These are phyloP conservation scores for Dilophus febrilis DNA, from an alignment of 2,888 invertebrate genomes.

Conservation along the genomic window DNA sequence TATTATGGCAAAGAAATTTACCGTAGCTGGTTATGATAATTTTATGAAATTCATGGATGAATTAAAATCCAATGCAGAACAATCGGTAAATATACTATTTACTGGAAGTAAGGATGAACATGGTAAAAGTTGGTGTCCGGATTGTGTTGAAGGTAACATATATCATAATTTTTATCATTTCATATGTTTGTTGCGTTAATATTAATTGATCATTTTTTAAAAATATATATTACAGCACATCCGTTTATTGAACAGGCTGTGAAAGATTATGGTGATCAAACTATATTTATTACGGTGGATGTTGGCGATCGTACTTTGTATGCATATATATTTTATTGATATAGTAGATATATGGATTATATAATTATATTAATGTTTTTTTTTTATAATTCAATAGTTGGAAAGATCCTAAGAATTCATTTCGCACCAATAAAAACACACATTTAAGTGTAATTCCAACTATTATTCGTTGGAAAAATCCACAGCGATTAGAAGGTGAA, in stretches of 20 bases:
- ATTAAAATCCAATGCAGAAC: constrained; percentile 4
- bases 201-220: background rate
- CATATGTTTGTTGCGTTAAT: no score
- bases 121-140: constrained; percentile 74
- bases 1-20: no score
- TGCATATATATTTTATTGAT: no score
- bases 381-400: constrained; percentile 29
- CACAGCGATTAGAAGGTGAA: constrained; percentile 55
- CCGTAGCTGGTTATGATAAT: background rate
- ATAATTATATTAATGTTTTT: background rate
- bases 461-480: constrained; percentile 50
- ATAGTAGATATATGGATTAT: no score
- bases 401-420: constrained; percentile 60
- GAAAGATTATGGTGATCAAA: constrained; percentile 28
- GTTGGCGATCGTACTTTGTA: constrained; percentile 56
- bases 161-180: background rate
- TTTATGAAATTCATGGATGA: background rate
- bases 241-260: constrained; percentile 50
- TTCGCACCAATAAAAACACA: constrained; percentile 50
- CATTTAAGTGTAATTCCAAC: constrained; percentile 65
- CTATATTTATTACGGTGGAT: constrained; percentile 50
- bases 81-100: constrained; percentile 32
- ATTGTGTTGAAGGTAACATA: constrained; percentile 57
- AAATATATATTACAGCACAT: constrained; percentile 38
- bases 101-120: constrained; percentile 34